Evolutionary conservation across 2,888 invertebrate genomes (phyloP).

Genomic region (Cylloceria caligata): DNA sequence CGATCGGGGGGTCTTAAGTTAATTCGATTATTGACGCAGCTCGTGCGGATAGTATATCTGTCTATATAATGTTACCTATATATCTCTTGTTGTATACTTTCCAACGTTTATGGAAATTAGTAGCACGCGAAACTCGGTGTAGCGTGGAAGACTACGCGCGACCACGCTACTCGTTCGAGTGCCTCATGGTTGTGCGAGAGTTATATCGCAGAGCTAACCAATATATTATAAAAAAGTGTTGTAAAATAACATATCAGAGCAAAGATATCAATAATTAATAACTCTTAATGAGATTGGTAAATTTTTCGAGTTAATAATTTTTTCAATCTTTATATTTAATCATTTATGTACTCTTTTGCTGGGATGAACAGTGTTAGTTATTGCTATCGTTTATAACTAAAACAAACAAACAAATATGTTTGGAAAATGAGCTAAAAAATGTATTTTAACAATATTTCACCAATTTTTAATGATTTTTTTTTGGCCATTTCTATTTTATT

Average conservation of each 20-base stretch:
- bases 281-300: too few species aligned
- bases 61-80: conserved; percentile 29
- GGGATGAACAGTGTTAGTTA: too few species aligned
- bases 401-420: too few species aligned
- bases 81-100: conserved; percentile 61
- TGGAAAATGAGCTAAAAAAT: too few species aligned
- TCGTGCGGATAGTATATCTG: conserved; percentile 9
- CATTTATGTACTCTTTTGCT: too few species aligned
- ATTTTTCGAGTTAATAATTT: too few species aligned
- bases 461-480: too few species aligned
- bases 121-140: conserved; percentile 69
- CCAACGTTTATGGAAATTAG: conserved; percentile 69
- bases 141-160: conserved; percentile 52
- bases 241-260: too few species aligned
- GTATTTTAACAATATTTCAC: too few species aligned
- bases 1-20: conserved; percentile 41
- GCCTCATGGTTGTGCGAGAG: conserved; percentile 11
- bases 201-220: conserved; percentile 10
- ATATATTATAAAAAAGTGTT: conserved; percentile 1
- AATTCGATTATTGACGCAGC: conserved; percentile 64
- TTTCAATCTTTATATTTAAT: too few species aligned
- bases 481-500: too few species aligned
- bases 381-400: too few species aligned
- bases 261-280: neutral
- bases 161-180: conserved; percentile 30